Percentiles rank a stretch among this genome's conserved stretches.
Evolutionary conservation across 2,113 vertebrate genomes (phyloP).

Genomic region (Carassius gibelio): DNA sequence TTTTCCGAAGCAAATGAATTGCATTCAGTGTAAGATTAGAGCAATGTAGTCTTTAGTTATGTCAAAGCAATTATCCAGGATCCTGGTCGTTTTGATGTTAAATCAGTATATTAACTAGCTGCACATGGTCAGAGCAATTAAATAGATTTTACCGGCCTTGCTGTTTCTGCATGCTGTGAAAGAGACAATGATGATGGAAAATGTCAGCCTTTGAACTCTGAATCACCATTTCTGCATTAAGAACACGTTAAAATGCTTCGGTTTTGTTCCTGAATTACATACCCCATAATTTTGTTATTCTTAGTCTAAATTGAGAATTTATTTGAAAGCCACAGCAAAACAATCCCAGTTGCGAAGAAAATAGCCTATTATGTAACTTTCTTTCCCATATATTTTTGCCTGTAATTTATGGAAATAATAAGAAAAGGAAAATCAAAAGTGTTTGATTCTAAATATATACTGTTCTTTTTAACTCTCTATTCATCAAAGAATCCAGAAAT

Average conservation of each 20-base stretch:
- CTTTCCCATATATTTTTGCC: conserved; percentile 28
- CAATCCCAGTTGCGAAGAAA: conserved; percentile 29
- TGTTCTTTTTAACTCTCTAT: background rate
- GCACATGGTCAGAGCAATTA: background rate
- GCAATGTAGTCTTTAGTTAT: background rate
- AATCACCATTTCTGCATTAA: conserved; percentile 51
- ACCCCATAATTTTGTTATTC: conserved; percentile 75
- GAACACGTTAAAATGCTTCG: conserved; percentile 63
- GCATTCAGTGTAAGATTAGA: background rate
- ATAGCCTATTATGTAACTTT: conserved; percentile 13
- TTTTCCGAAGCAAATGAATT: background rate
- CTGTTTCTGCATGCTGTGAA: conserved; percentile 43
- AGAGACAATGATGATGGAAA: conserved; percentile 47
- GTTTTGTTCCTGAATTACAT: conserved; percentile 74
- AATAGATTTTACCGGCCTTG: background rate
- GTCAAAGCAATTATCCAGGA: background rate
- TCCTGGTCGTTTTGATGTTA: background rate
- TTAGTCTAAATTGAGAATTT: conserved; percentile 73
- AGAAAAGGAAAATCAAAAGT: background rate
- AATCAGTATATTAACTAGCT: background rate
- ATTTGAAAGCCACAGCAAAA: conserved; percentile 67
- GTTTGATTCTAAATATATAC: background rate
- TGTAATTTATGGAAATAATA: conserved; percentile 17
- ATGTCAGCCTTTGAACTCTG: conserved; percentile 44
- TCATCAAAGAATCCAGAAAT: background rate